Percentiles rank a stretch among this genome's conserved stretches.
phyloP scores from a whole-genome alignment of 2,113 vertebrate species.

The Malurus elegans region DNA sequence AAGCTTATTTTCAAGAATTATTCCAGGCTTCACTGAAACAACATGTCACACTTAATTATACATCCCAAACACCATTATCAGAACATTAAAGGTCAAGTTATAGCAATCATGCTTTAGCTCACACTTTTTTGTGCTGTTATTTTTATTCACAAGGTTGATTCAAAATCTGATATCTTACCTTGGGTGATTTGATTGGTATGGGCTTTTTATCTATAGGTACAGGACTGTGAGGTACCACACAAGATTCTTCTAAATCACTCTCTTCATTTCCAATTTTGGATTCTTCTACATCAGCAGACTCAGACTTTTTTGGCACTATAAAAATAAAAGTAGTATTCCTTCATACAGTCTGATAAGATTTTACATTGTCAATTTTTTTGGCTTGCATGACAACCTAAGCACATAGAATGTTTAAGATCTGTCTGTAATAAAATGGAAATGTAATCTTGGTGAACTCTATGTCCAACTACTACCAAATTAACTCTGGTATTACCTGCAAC shows the following conservation, averaged over 20 bases:
- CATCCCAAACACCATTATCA: background rate
- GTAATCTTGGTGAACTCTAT: background rate
- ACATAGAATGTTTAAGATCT: background rate
- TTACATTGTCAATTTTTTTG: background rate
- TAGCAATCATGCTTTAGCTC: background rate
- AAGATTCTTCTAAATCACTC: slow-evolving; percentile 87
- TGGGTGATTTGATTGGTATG: slow-evolving; percentile 83
- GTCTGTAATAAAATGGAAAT: background rate
- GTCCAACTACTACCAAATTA: background rate
- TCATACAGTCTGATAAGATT: background rate
- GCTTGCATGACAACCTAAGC: background rate
- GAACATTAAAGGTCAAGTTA: background rate
- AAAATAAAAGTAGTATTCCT: background rate
- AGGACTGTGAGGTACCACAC: slow-evolving; percentile 84
- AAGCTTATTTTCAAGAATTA: background rate
- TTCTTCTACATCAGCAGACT: slow-evolving; percentile 90
- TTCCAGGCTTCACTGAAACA: background rate
- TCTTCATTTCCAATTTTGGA: slow-evolving; percentile 92
- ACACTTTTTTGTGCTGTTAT: background rate
- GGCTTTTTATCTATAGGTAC: slow-evolving; percentile 85
- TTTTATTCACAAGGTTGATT: background rate
- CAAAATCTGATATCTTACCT: slow-evolving; percentile 71
- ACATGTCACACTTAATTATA: background rate
- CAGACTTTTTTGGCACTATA: slow-evolving; percentile 89
- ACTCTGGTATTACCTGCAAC: background rate